Base-by-base conservation (phyloP, 2,888 invertebrate genomes). In the Tenodera sinensis region DNA sequence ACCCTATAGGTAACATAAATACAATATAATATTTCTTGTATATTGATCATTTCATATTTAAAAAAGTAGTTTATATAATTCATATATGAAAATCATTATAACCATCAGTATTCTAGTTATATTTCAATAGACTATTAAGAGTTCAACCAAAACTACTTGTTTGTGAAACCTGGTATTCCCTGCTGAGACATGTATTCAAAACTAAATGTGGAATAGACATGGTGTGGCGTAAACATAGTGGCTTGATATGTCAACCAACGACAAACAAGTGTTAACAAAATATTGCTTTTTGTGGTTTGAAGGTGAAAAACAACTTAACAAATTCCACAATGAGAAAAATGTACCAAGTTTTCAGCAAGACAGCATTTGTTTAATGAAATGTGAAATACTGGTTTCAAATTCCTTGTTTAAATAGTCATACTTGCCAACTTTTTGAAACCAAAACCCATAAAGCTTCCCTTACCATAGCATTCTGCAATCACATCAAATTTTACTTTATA, bases 1-100 rank as follows among this genome's bases (percentile, higher is more conserved):
- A 84, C 88, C 83, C 42, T 83, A 88, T 85, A 71, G 83, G 83
- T 89, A 89, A 89, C 89, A 86, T 83, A 89, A 89, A 87, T 88
- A 88, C 88, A 83, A 87, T n/a, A 87, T 86, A 86, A 28, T 81
- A 81, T 81, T 47, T 86, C 28, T 85, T 54, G 20, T 54, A 86
- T 81, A 86, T 71, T 81, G 42, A 47, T 71, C 30, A 71, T 71
- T 71, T 54, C 28, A 71, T 85, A 82, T 85, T 85, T 85, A 82
- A 28, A 54, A 82, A 88, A 88, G 81, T 71, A 30, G 88, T 54
- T 25, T 86, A 86, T 42, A 85, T 87, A 87, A 88, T 82, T 88
- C 12, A 71, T 86, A 86, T 81, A 81, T 81, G 71, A 86, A 86
- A 54, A 42, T 88, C 81, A 20, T 83, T 82, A 42, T 42, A 42